A percentile compares a stretch with the other conserved stretches of the same genome.
Conservation (phyloP, 2,113 vertebrate genomes). For the Chionis minor region DNA sequence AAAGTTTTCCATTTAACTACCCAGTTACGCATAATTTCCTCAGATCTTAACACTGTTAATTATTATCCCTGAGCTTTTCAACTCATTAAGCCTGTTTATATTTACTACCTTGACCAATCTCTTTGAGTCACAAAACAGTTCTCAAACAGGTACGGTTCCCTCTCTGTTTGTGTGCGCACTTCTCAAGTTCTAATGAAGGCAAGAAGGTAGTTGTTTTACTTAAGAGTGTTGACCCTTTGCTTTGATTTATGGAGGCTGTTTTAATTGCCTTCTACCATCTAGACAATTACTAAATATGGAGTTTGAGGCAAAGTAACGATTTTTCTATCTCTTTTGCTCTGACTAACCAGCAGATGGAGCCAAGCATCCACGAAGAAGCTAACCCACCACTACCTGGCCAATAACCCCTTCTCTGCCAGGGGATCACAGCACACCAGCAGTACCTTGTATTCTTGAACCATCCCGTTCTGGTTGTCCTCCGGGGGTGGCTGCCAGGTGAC, state of each 20-base stretch:
- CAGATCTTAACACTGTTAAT: constrained; percentile 12
- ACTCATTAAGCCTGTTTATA: constrained; percentile 27
- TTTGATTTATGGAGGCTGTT: constrained; percentile 21
- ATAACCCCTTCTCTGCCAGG: neutral
- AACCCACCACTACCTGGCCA: neutral
- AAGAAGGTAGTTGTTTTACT: neutral
- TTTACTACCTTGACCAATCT: neutral
- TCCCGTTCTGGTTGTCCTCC: constrained; percentile 91
- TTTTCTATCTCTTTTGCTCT: neutral
- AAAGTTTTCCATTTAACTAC: constrained; percentile 10
- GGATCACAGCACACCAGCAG: neutral
- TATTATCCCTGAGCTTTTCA: constrained; percentile 30
- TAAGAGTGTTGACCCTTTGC: neutral
- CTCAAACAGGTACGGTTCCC: neutral
- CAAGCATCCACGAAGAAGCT: constrained; percentile 73
- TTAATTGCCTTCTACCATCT: constrained; percentile 17
- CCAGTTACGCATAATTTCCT: neutral
- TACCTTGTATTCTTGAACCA: constrained; percentile 98
- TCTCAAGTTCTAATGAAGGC: neutral
- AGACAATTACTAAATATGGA: neutral
- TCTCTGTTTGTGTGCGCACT: neutral
- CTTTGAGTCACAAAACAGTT: neutral
- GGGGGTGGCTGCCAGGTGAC: constrained; percentile 96
- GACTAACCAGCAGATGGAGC: constrained; percentile 85
- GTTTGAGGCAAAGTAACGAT: neutral